These are phyloP conservation scores for Dissostichus mawsoni DNA, from an alignment of 2,113 vertebrate genomes.

Conservation along the genomic window DNA sequence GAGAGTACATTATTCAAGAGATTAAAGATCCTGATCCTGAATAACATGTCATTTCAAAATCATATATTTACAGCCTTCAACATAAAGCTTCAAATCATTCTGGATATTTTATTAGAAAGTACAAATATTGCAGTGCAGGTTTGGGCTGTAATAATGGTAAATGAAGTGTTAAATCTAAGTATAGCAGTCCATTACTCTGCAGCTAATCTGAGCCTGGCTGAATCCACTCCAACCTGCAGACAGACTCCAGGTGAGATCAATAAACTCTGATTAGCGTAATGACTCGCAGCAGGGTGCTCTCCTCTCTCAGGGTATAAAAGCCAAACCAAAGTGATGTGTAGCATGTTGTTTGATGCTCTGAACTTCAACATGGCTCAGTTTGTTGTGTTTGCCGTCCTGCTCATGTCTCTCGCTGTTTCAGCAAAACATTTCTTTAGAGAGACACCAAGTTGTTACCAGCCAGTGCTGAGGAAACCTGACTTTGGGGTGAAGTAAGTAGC, in stretches of 20 bases:
- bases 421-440: slow-evolving; percentile 75
- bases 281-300: neutral
- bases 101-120: neutral
- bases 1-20: neutral
- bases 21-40: neutral
- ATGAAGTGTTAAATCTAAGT: neutral
- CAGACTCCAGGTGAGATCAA: slow-evolving; percentile 39
- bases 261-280: slow-evolving; percentile 32
- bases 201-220: neutral
- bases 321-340: too few relatives aligned
- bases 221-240: neutral
- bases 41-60: too few relatives aligned
- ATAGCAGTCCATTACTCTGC: neutral
- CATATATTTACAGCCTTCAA: too few relatives aligned
- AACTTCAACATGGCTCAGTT: slow-evolving; percentile 8
- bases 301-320: neutral
- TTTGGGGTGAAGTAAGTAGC: slow-evolving; percentile 64
- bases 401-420: slow-evolving; percentile 52
- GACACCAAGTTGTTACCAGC: slow-evolving; percentile 79
- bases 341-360: neutral
- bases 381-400: slow-evolving; percentile 56
- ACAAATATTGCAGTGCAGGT: neutral
- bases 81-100: neutral
- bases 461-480: slow-evolving; percentile 55
- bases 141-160: neutral